A percentile compares a stretch with the other conserved stretches of the same genome.
These are phyloP conservation scores for Ormyrus nitidulus DNA, from an alignment of 2,888 invertebrate species.

Conservation along the genomic window DNA sequence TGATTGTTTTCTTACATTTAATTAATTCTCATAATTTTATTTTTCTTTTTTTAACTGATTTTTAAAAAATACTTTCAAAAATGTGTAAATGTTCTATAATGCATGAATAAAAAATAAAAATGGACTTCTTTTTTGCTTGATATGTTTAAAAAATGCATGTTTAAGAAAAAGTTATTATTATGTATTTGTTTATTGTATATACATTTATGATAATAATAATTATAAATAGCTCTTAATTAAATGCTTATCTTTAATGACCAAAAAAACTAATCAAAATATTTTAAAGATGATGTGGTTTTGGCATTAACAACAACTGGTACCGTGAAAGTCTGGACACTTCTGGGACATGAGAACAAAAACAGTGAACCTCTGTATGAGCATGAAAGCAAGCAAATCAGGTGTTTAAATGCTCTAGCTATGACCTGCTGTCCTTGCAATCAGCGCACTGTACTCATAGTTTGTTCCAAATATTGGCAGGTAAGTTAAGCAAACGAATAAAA, in stretches of 20 bases:
- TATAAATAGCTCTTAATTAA: slow-evolving; percentile 3
- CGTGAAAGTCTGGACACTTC: slow-evolving; percentile 97
- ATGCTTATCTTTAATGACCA: slow-evolving; percentile 10
- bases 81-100: neutral
- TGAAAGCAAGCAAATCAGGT: slow-evolving; percentile 97
- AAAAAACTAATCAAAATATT: slow-evolving; percentile 57
- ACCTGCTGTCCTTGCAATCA: slow-evolving; percentile 97
- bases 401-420: slow-evolving; percentile 93
- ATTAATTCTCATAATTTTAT: slow-evolving; percentile 14
- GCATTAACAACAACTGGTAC: slow-evolving; percentile 97
- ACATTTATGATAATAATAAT: slow-evolving; percentile 4
- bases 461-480: slow-evolving; percentile 97
- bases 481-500: neutral
- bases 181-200: slow-evolving; percentile 1
- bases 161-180: slow-evolving; percentile 9
- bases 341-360: slow-evolving; percentile 91
- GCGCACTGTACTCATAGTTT: slow-evolving; percentile 96
- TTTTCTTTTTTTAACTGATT: slow-evolving; percentile 22
- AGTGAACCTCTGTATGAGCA: slow-evolving; percentile 95
- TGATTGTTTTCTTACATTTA: slow-evolving; percentile 33
- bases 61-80: slow-evolving; percentile 21
- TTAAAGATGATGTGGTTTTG: slow-evolving; percentile 95
- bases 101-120: slow-evolving; percentile 18
- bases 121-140: slow-evolving; percentile 9
- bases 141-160: slow-evolving; percentile 33